A percentile compares a stretch with the other conserved stretches of the same genome.
These are phyloP conservation scores for Ambastaia sidthimunki DNA, from an alignment of 2,797 vertebrate genomes.

Conservation along the genomic window DNA sequence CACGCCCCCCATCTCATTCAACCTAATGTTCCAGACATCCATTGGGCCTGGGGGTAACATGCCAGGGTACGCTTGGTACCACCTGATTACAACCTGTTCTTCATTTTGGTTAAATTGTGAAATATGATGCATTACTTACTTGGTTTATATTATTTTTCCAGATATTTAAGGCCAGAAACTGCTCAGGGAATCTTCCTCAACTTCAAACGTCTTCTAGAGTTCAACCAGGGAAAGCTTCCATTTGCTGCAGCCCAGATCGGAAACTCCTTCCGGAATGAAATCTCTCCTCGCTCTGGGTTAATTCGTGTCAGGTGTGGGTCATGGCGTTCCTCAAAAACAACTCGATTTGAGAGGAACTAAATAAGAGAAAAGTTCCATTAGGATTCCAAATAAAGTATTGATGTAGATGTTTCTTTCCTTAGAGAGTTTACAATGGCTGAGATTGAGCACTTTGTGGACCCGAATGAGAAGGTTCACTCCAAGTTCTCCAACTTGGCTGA, in stretches of 20 bases:
- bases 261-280: conserved; percentile 98
- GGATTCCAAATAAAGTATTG: background rate
- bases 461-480: conserved; percentile 91
- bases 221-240: conserved; percentile 97
- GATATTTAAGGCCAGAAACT: conserved; percentile 98
- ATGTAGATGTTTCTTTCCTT: background rate
- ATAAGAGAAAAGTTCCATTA: background rate
- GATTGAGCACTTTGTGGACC: conserved; percentile 99
- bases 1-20: conserved; percentile 91
- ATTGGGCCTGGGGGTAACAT: conserved; percentile 97
- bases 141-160: conserved; percentile 62
- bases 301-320: conserved; percentile 91
- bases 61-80: conserved; percentile 83
- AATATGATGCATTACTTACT: background rate
- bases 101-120: background rate
- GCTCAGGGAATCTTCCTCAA: conserved; percentile 99
- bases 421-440: conserved; percentile 99
- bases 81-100: background rate
- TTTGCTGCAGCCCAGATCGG: conserved; percentile 99
- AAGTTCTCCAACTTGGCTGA: conserved; percentile 91
- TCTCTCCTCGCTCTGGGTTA: conserved; percentile 97
- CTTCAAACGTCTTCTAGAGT: conserved; percentile 97
- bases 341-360: background rate
- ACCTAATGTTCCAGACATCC: conserved; percentile 98
- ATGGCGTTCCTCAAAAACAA: background rate